phyloP scores from a whole-genome alignment of 2,888 invertebrate genomes.

The Tenthredo livida region DNA sequence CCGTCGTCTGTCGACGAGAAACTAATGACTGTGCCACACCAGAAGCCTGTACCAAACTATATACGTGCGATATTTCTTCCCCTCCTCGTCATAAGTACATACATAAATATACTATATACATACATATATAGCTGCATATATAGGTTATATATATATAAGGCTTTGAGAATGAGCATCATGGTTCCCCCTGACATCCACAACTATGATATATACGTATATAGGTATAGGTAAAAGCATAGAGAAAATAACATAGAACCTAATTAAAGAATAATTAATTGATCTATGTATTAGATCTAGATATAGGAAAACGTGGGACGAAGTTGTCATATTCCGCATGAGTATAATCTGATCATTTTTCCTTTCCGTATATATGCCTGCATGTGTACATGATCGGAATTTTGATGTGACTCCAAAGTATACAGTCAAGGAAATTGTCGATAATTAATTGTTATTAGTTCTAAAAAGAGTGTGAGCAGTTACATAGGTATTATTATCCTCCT shows the following conservation, averaged over 20 bases:
- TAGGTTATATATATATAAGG: not conserved
- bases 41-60: conserved; percentile 1
- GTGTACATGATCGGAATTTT: not conserved
- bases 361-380: not conserved
- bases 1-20: not conserved
- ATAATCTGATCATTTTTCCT: not conserved
- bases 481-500: not conserved
- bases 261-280: not conserved
- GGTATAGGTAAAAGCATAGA: not conserved
- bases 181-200: not conserved
- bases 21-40: conserved; percentile 20
- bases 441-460: not conserved
- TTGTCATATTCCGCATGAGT: not conserved
- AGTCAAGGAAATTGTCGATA: not conserved
- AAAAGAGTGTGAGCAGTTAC: not conserved
- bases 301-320: not conserved
- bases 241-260: not conserved
- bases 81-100: not conserved
- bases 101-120: not conserved
- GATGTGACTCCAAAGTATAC: not conserved
- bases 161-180: not conserved
- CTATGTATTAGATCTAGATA: not conserved
- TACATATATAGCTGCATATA: not conserved
- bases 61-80: conserved; percentile 9
- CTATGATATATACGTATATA: not conserved